Conservation (phyloP, 2,113 vertebrate species). For the Otus sunia region DNA sequence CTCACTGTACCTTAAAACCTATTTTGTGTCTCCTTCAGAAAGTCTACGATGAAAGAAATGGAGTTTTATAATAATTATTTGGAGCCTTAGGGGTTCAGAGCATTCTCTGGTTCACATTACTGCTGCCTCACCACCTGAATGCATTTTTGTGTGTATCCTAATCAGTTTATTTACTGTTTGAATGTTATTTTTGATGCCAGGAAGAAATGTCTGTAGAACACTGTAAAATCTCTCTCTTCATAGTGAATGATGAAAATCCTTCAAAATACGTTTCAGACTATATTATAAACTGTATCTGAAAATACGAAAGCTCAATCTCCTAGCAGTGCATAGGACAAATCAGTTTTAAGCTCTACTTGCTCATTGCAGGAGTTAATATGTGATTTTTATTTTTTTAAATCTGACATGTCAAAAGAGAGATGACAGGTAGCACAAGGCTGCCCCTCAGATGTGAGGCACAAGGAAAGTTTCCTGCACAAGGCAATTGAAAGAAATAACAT, state of each 20-base stretch:
- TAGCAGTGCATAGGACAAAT: neutral
- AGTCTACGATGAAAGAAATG: slow-evolving; percentile 35
- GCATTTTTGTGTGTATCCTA: neutral
- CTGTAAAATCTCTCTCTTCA: neutral
- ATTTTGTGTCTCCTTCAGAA: slow-evolving; percentile 8
- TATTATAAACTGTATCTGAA: neutral
- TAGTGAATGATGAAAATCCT: slow-evolving; percentile 17
- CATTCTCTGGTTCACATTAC: neutral
- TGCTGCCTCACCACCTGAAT: neutral
- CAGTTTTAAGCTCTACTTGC: neutral
- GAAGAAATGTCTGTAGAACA: neutral
- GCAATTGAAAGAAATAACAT: neutral
- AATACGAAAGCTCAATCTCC: neutral
- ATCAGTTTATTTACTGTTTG: slow-evolving; percentile 32
- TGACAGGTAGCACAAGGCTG: neutral
- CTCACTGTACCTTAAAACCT: slow-evolving; percentile 10
- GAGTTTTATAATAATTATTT: neutral
- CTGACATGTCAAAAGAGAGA: neutral
- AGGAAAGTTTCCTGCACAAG: neutral
- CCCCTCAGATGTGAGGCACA: neutral
- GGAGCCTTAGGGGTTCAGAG: slow-evolving; percentile 8
- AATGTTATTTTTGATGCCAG: neutral
- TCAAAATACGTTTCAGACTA: neutral
- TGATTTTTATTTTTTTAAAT: neutral
- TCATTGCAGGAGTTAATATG: neutral